Conservation (phyloP, 2,888 invertebrate genomes). For the Ecliptopera silaceata region DNA sequence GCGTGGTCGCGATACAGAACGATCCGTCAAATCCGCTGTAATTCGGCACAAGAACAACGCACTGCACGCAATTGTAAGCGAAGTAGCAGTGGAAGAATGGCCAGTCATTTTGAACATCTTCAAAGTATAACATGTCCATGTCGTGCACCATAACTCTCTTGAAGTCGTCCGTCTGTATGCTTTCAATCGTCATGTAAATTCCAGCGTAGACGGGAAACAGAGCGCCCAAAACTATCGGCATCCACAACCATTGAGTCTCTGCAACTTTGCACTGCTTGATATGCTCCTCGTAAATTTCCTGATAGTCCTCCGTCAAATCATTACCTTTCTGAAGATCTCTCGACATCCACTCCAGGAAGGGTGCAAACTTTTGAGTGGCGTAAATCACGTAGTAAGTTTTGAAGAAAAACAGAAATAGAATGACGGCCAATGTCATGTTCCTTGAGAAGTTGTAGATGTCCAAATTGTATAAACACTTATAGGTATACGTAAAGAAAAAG, state of each 20-base stretch:
- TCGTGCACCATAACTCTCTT: constrained; percentile 61
- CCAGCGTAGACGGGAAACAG: constrained; percentile 62
- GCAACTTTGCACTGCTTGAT: constrained; percentile 53
- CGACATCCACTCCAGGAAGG: constrained; percentile 54
- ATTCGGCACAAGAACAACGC: constrained; percentile 51
- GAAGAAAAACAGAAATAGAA: constrained; percentile 57
- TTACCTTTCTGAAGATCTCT: constrained; percentile 57
- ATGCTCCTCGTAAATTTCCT: constrained; percentile 52
- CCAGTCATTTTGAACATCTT: constrained; percentile 59
- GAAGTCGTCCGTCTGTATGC: constrained; percentile 51
- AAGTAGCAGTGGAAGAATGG: constrained; percentile 64
- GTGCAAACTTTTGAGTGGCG: constrained; percentile 50
- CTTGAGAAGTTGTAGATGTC: constrained; percentile 60
- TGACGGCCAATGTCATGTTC: constrained; percentile 55
- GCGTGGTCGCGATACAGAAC: constrained; percentile 63
- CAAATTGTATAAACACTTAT: constrained; percentile 47
- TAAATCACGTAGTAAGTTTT: constrained; percentile 57
- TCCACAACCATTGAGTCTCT: constrained; percentile 55
- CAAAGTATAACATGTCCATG: constrained; percentile 57
- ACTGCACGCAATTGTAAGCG: constrained; percentile 54
- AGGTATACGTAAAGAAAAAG: constrained; percentile 57
- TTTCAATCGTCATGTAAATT: constrained; percentile 51
- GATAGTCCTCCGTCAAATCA: constrained; percentile 52
- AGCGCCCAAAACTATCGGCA: constrained; percentile 51
- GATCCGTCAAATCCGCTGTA: constrained; percentile 65